These are phyloP conservation scores for Leptinotarsa rubiginosa DNA, from an alignment of 2,888 invertebrate species.

Conservation along the genomic window DNA sequence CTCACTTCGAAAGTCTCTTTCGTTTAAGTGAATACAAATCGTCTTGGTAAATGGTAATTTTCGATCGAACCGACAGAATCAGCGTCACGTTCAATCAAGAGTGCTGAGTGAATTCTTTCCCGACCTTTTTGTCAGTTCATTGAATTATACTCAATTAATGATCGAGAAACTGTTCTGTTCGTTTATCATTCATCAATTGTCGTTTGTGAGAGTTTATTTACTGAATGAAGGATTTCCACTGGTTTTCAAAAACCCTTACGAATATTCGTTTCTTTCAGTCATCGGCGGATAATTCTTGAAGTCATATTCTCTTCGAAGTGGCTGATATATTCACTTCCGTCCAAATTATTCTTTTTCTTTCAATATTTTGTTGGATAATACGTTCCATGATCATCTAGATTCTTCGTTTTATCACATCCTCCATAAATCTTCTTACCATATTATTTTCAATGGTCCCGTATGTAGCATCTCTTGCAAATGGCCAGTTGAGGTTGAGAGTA, in stretches of 20 bases:
- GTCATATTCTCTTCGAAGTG: no score
- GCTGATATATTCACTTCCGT: no score
- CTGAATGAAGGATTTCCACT: neutral
- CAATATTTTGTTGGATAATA: no score
- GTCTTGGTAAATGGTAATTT: constrained; percentile 61
- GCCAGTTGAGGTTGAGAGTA: no score
- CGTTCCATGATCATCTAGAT: no score
- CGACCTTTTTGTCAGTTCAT: constrained; percentile 35
- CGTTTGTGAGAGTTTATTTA: neutral
- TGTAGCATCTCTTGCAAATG: no score
- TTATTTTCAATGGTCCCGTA: no score
- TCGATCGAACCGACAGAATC: constrained; percentile 57
- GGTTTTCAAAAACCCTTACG: neutral
- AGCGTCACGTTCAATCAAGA: constrained; percentile 55
- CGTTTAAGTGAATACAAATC: constrained; percentile 60
- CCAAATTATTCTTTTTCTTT: no score
- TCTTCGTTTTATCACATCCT: no score
- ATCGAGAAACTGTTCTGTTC: constrained; percentile 3
- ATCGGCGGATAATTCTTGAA: no score
- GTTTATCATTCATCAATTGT: neutral
- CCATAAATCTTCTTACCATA: no score
- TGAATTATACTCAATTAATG: constrained; percentile 31
- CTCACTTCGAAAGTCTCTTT: constrained; percentile 54
- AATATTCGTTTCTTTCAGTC: no score
- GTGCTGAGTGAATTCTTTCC: constrained; percentile 38